phyloP scores from a whole-genome alignment of 1,140 invertebrate species.

The Dufourea novaeangliae region DNA sequence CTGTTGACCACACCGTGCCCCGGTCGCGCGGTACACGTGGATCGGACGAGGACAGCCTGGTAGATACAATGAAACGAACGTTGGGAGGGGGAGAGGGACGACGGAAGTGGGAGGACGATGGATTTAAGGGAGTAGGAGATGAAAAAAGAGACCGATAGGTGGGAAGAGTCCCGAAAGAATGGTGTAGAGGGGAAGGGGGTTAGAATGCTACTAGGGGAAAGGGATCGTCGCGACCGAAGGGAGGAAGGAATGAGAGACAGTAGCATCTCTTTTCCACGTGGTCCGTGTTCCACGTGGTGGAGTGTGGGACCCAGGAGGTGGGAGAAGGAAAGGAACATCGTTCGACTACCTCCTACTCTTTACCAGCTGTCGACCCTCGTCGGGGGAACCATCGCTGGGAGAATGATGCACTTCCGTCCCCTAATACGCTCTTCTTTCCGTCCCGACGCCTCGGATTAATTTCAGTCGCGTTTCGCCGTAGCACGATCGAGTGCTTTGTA shows the following conservation, averaged over 20 bases:
- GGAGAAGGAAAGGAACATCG: background rate
- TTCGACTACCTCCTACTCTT: background rate
- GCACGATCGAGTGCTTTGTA: background rate
- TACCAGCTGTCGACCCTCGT: conserved; percentile 51
- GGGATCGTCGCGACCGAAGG: background rate
- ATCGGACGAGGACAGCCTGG: conserved; percentile 41
- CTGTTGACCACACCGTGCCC: conserved; percentile 64
- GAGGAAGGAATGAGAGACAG: conserved; percentile 21
- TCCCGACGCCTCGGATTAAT: conserved; percentile 25
- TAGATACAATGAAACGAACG: conserved; percentile 33
- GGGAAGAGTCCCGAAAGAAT: conserved; percentile 10
- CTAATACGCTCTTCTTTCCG: conserved; percentile 36
- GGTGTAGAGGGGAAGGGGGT: conserved; percentile 19
- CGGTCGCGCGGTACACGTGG: conserved; percentile 36
- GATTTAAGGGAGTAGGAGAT: conserved; percentile 27
- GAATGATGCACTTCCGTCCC: conserved; percentile 59
- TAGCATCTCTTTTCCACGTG: conserved; percentile 37
- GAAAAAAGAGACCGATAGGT: conserved; percentile 11
- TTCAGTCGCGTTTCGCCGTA: background rate
- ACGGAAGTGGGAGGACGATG: background rate
- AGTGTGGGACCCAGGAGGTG: conserved; percentile 1
- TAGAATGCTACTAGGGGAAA: background rate
- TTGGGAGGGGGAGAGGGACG: background rate
- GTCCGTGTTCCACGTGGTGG: conserved; percentile 50
- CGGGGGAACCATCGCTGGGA: conserved; percentile 32